Base-by-base conservation (phyloP, 2,888 invertebrate genomes). In the Rotaria macrura region DNA sequence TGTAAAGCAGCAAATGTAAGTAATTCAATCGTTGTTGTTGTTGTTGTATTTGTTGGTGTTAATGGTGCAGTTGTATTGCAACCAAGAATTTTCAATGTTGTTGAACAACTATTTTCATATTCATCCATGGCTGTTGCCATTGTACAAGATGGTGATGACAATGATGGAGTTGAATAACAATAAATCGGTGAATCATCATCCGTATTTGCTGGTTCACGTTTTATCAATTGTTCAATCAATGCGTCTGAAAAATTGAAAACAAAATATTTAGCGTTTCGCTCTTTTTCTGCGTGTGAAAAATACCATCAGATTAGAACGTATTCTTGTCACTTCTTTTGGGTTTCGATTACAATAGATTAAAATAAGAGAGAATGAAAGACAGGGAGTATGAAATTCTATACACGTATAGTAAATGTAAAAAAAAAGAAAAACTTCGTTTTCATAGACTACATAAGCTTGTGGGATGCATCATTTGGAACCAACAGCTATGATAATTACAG, bases 61-160 rank as follows among this genome's bases (percentile, higher is more conserved):
- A 65, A 10, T 40, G 79, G 79, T 79, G 43, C 79, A 10, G 79
- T 79, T 79, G 79, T 43, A 43, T 79, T 79, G 14, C 79, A 79
- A 79, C 79, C 79, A n/a, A 79, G 43, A 43, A 79, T 79, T 79
- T 79, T 79, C 6, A 79, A 79, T 43, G 79, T 79, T 1, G 79
- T 14, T 79, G 79, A 79, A 43, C 65, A 65, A 65, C 65, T 65
- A 65, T 79, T 79, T n/a, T 79, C 79, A 79, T 79, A 79, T 14
- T 43, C 40, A 25, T 43, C 40, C n/a, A 43, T 12, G 10, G 79
- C 79, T 20, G 40, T 10, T n/a, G 79, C n/a, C 40, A 40, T 40
- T 14, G 79, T 43, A n/a, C 43, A 40, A 4, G 79, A 40, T 79
- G 79, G 23, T 43, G 74, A 40, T n/a, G 79, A 79, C 23, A 43